Evolutionary conservation across 2,888 invertebrate genomes (phyloP).

Genomic region (Lepetodrilus schrolli): DNA sequence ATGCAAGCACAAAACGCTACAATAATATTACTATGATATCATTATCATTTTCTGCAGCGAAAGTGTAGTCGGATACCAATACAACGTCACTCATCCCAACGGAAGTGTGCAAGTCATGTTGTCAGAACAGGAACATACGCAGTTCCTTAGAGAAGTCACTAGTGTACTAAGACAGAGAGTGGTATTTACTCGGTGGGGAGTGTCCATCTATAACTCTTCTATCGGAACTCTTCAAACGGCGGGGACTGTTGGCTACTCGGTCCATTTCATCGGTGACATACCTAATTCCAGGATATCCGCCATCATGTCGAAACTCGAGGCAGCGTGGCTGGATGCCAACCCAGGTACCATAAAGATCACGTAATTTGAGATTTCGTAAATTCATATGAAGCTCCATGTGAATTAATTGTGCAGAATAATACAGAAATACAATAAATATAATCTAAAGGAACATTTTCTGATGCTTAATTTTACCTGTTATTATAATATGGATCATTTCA

Average conservation of each 20-base stretch:
- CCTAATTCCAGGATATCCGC: background rate
- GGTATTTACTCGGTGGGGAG: background rate
- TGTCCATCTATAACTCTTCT: conserved; percentile 27
- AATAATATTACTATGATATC: too few species aligned
- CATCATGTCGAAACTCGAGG: background rate
- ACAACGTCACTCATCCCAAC: background rate
- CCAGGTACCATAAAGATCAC: too few species aligned
- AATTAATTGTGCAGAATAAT: too few species aligned
- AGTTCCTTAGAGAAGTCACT: background rate
- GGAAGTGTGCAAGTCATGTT: background rate
- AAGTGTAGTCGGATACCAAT: conserved; percentile 10
- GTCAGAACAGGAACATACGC: too few species aligned
- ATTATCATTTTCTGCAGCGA: too few species aligned
- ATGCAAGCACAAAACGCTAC: too few species aligned
- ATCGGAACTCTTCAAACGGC: background rate
- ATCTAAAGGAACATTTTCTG: too few species aligned
- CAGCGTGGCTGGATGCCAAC: background rate
- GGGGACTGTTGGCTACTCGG: background rate
- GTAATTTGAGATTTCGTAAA: too few species aligned
- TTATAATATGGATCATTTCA: too few species aligned
- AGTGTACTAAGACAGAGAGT: background rate
- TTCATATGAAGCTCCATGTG: too few species aligned
- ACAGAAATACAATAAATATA: too few species aligned
- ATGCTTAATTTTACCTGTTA: too few species aligned
- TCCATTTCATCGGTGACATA: conserved; percentile 32